Percentiles rank a stretch among this genome's conserved stretches.
These are phyloP conservation scores for Bombus confusus DNA, from an alignment of 1,140 invertebrate genomes.

Conservation along the genomic window DNA sequence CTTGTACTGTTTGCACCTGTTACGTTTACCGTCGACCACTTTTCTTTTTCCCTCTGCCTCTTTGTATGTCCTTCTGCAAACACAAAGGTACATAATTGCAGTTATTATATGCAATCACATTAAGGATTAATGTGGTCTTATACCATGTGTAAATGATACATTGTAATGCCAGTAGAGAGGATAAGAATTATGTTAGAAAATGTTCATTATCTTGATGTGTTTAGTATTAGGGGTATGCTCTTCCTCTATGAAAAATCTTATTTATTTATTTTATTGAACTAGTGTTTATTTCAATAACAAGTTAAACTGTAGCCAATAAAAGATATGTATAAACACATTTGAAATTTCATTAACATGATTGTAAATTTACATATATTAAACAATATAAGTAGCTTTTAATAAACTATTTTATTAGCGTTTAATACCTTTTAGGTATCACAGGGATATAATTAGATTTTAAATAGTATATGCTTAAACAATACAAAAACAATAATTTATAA, in stretches of 20 bases:
- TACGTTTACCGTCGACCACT: constrained; percentile 78
- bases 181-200: not conserved
- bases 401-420: no score
- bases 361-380: not conserved
- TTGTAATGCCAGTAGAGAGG: not conserved
- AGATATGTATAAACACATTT: not conserved
- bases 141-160: not conserved
- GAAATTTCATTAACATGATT: not conserved
- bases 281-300: not conserved
- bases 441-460: not conserved
- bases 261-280: not conserved
- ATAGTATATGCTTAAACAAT: not conserved
- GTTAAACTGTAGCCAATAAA: no score
- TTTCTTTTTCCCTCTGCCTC: constrained; percentile 75
- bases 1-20: constrained; percentile 77
- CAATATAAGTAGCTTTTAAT: not conserved
- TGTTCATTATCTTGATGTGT: not conserved
- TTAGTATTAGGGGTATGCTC: not conserved
- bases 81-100: constrained; percentile 23
- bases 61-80: constrained; percentile 78
- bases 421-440: not conserved
- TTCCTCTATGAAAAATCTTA: not conserved
- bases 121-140: not conserved
- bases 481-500: not conserved
- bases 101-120: constrained; percentile 34